Base-by-base conservation (phyloP, 2,113 vertebrate species). In the Vulpes lagopus region DNA sequence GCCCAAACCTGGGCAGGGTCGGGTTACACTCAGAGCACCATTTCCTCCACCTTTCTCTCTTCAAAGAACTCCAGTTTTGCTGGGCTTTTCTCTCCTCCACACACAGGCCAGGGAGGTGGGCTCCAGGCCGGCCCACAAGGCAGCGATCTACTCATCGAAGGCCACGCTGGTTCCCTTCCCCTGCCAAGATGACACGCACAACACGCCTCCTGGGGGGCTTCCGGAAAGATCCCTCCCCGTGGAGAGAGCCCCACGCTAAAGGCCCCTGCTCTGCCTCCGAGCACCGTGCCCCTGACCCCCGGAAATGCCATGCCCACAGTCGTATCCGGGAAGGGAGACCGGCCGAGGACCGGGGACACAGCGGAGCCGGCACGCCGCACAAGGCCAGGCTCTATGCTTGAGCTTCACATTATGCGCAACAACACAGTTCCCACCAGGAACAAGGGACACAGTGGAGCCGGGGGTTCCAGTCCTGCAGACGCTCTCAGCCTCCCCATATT, bases 51-150 rank as follows among this genome's bases (percentile, higher is more conserved):
- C 57, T 73, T 78, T 90, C 49, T 51, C 91, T 64, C 16, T 94
- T 96, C 96, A 96, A 9, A 90, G 62, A 96, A 92, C 8, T 22
- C 67, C 84, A 69, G 74, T 93, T 95, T 86, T 53, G 30, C 62
- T 82, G 38, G 35, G 74, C 88, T 80, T 89, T 73, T 32, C 65
- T 27, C n/a, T 55, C 57, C 78, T 59, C 73, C 60, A 78, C 35
- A 27, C 5, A 4, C 5, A 0, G n/a, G 23, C 25, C 62, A 17
- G 15, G 32, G 53, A 78, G 27, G 11, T 59, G 74, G 53, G 30
- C 25, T 83, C 20, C 60, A 43, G 53, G 81, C 65, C 9, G 0
- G 30, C 57, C 30, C 38, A 53, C 20, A 73, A 71, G 8, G 59
- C 4, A 23, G 23, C 10, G 30, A n/a, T 59, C 76, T 23, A 17